Conservation (phyloP, 2,888 invertebrate genomes). For the Patella caerulea region DNA sequence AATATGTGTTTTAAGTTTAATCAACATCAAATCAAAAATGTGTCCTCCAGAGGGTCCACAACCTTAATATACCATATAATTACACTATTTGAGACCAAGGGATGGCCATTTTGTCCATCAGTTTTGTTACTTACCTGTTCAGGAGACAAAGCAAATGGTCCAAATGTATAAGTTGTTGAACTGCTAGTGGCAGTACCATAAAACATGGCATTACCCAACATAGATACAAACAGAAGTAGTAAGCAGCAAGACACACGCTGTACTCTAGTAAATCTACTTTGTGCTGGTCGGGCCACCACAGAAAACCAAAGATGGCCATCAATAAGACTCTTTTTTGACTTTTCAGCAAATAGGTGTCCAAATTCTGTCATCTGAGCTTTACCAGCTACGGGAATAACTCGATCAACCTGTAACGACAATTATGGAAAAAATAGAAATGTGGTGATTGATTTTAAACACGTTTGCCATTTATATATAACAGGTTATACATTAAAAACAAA, state of each 20-base stretch:
- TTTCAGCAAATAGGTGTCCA: conserved; percentile 71
- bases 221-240: conserved; percentile 73
- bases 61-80: too few species aligned
- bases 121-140: conserved; percentile 67
- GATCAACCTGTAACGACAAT: conserved; percentile 70
- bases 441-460: too few species aligned
- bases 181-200: conserved; percentile 66
- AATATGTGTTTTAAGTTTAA: too few species aligned
- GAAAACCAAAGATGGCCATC: conserved; percentile 76
- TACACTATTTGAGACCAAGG: too few species aligned
- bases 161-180: conserved; percentile 68
- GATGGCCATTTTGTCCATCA: too few species aligned
- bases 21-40: too few species aligned
- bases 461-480: too few species aligned
- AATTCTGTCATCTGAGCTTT: conserved; percentile 72
- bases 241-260: conserved; percentile 74
- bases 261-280: conserved; percentile 72
- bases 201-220: conserved; percentile 75
- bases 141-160: conserved; percentile 72
- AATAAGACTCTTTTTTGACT: conserved; percentile 70
- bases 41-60: too few species aligned
- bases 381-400: conserved; percentile 73
- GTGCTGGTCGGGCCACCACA: conserved; percentile 73
- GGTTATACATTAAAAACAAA: too few species aligned
- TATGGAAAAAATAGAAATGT: background rate